A percentile compares a stretch with the other conserved stretches of the same genome.
phyloP scores from a whole-genome alignment of 2,888 invertebrate genomes.

The Ophion ellenae region DNA sequence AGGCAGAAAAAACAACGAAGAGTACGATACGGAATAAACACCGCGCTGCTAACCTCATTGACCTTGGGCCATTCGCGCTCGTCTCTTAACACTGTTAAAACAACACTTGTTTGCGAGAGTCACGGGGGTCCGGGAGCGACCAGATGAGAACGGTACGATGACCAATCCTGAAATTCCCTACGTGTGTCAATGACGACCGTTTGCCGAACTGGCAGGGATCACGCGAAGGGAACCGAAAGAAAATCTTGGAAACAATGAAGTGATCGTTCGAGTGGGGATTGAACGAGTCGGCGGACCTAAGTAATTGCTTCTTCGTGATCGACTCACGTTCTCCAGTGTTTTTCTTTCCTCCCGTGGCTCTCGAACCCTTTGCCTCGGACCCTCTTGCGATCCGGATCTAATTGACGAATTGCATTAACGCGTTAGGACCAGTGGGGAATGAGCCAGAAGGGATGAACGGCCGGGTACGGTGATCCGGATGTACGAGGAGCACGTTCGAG shows the following conservation, averaged over 20 bases:
- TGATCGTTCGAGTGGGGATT: constrained; percentile 34
- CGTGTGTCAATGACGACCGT: too few relatives aligned
- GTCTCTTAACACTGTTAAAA: constrained; percentile 30
- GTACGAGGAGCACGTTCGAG: constrained; percentile 27
- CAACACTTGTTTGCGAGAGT: constrained; percentile 30
- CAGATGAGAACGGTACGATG: too few relatives aligned
- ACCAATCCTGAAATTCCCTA: too few relatives aligned
- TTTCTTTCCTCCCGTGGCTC: constrained; percentile 53
- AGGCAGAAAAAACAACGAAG: constrained; percentile 4
- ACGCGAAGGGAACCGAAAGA: background rate
- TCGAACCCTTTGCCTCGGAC: constrained; percentile 57
- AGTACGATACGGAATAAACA: background rate
- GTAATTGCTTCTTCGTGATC: constrained; percentile 65
- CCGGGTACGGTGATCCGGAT: background rate
- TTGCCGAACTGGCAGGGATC: constrained; percentile 2
- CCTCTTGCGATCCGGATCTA: constrained; percentile 64
- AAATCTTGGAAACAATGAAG: constrained; percentile 55
- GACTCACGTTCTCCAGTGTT: constrained; percentile 71
- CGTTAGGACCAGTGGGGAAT: constrained; percentile 56
- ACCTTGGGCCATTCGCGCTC: constrained; percentile 11
- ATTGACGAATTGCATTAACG: constrained; percentile 75
- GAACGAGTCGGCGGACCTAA: constrained; percentile 17
- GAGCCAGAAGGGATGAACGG: background rate
- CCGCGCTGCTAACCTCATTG: constrained; percentile 6
- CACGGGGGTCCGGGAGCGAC: constrained; percentile 3